phyloP scores from a whole-genome alignment of 1,140 invertebrate species.

The Hyphantria cunea region DNA sequence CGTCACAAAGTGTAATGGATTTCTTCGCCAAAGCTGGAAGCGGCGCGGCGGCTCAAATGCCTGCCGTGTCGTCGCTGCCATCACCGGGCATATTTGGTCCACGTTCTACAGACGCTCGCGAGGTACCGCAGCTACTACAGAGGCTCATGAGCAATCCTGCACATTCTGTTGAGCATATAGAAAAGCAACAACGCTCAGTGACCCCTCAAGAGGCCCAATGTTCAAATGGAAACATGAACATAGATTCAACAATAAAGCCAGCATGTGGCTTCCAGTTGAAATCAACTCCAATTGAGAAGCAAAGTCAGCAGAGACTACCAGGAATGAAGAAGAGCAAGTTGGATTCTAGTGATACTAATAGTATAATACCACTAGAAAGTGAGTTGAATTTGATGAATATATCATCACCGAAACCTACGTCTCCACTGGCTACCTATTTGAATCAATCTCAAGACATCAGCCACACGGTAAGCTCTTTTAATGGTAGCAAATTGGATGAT shows the following conservation, averaged over 20 bases:
- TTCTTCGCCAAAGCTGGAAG: slow-evolving; percentile 92
- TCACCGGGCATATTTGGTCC: slow-evolving; percentile 78
- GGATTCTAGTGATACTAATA: slow-evolving; percentile 64
- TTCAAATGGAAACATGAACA: slow-evolving; percentile 63
- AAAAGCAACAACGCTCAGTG: slow-evolving; percentile 90
- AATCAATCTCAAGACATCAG: slow-evolving; percentile 70
- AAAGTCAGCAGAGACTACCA: slow-evolving; percentile 59
- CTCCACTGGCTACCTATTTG: slow-evolving; percentile 78
- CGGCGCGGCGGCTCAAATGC: slow-evolving; percentile 79
- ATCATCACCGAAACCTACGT: slow-evolving; percentile 74
- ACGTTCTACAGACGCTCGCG: slow-evolving; percentile 68
- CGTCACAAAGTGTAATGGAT: slow-evolving; percentile 91
- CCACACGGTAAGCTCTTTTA: slow-evolving; percentile 64
- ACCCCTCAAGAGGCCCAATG: slow-evolving; percentile 83
- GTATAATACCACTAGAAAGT: slow-evolving; percentile 76
- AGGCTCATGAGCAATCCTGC: slow-evolving; percentile 90
- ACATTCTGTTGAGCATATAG: slow-evolving; percentile 93
- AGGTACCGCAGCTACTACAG: slow-evolving; percentile 84
- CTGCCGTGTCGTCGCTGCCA: slow-evolving; percentile 79
- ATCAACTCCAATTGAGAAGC: slow-evolving; percentile 72
- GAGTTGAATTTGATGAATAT: slow-evolving; percentile 81
- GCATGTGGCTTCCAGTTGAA: slow-evolving; percentile 74
- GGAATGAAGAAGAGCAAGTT: slow-evolving; percentile 57
- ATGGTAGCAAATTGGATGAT: slow-evolving; percentile 72
- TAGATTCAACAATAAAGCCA: slow-evolving; percentile 60